These are phyloP conservation scores for Exephanes ischioxanthus DNA, from an alignment of 2,888 invertebrate species.

Conservation along the genomic window DNA sequence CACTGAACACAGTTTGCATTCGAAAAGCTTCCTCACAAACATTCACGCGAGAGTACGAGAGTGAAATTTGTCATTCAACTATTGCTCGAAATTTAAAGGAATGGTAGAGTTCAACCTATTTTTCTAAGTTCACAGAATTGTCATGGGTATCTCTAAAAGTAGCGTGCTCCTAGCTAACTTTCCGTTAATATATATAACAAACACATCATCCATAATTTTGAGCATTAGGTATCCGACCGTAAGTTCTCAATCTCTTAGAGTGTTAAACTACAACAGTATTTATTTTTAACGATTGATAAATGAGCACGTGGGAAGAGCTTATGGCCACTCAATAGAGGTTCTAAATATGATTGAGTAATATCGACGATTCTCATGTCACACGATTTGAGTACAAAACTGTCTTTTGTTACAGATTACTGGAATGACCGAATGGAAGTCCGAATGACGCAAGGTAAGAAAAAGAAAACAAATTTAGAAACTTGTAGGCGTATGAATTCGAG, in stretches of 20 bases:
- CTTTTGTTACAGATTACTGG: conserved; percentile 15
- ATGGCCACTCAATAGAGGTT: conserved; percentile 35
- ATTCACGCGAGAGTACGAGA: not conserved
- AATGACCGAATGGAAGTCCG: conserved; percentile 5
- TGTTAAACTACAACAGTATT: conserved; percentile 29
- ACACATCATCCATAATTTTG: conserved; percentile 56
- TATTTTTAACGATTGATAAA: conserved; percentile 37
- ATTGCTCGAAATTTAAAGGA: conserved; percentile 45
- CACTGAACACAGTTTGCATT: conserved; percentile 26
- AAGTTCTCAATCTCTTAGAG: conserved; percentile 1
- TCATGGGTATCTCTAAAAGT: conserved; percentile 9
- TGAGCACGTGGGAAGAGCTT: conserved; percentile 42
- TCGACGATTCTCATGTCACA: not conserved
- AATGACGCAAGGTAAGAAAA: not conserved
- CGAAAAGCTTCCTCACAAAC: conserved; percentile 14
- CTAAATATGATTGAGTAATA: conserved; percentile 15
- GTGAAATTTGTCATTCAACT: conserved; percentile 25
- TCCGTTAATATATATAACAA: conserved; percentile 20
- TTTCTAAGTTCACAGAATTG: conserved; percentile 1
- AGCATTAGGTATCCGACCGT: conserved; percentile 43
- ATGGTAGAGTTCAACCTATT: conserved; percentile 46
- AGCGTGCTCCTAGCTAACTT: not conserved
- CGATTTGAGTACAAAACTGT: conserved; percentile 3
- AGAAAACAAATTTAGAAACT: conserved; percentile 16
- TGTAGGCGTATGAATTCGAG: conserved; percentile 40